These are phyloP conservation scores for Ctena decussata DNA, from an alignment of 2,888 invertebrate genomes.

Conservation along the genomic window DNA sequence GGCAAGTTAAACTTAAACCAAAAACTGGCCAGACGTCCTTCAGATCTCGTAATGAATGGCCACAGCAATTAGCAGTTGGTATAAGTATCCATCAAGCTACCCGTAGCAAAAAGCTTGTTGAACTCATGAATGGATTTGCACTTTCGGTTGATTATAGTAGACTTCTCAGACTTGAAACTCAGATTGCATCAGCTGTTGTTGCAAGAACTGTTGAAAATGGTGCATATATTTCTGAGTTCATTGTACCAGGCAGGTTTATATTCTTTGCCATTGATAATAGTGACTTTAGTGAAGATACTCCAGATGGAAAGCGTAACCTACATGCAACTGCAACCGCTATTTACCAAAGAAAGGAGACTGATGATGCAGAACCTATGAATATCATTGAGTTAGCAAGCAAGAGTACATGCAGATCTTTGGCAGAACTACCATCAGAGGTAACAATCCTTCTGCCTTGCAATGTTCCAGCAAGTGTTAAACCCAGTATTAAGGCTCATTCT, in stretches of 20 bases:
- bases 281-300: slow-evolving; percentile 14
- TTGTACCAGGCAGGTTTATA: not conserved
- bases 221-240: not conserved
- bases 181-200: not conserved
- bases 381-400: too few species aligned
- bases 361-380: not conserved
- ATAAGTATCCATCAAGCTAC: not conserved
- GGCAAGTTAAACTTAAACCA: too few species aligned
- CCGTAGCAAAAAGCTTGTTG: not conserved
- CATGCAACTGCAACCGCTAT: not conserved
- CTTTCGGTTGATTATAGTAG: not conserved
- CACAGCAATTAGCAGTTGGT: not conserved
- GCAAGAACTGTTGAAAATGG: not conserved
- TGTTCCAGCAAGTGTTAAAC: too few species aligned
- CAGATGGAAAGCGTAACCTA: slow-evolving; percentile 3
- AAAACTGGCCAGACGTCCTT: not conserved
- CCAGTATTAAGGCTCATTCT: too few species aligned
- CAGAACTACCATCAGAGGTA: too few species aligned
- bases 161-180: slow-evolving; percentile 1
- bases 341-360: not conserved
- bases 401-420: too few species aligned
- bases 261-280: slow-evolving; percentile 17
- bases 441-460: too few species aligned
- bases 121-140: not conserved
- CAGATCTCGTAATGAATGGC: not conserved